These are phyloP conservation scores for Mycteria americana DNA, from an alignment of 2,797 vertebrate species.

Conservation along the genomic window DNA sequence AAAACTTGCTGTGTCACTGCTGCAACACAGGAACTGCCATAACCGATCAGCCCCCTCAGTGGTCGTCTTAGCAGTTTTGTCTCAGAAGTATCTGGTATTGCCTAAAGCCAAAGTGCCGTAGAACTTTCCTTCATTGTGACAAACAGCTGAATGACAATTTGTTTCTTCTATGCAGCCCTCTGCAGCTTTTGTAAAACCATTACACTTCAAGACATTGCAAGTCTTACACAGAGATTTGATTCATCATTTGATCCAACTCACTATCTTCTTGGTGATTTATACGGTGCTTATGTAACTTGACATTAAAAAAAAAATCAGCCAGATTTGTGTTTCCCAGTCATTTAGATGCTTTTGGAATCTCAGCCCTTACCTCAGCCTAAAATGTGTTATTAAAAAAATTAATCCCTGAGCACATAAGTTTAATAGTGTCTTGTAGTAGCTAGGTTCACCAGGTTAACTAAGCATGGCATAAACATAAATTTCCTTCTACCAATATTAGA, in stretches of 20 bases:
- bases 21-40: conserved; percentile 60
- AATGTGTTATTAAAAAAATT: not conserved
- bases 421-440: not conserved
- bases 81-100: conserved; percentile 16
- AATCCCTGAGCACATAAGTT: not conserved
- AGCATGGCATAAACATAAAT: not conserved
- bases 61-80: conserved; percentile 2
- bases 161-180: not conserved
- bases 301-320: not conserved
- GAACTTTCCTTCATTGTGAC: not conserved
- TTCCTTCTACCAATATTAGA: not conserved
- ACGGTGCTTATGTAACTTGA: not conserved
- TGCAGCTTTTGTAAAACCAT: not conserved
- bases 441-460: not conserved
- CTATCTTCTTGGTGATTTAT: not conserved
- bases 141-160: not conserved
- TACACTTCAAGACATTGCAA: not conserved
- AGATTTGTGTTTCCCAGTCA: not conserved
- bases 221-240: not conserved
- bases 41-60: conserved; percentile 46
- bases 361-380: not conserved
- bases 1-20: conserved; percentile 32
- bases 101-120: not conserved
- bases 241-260: not conserved
- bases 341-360: not conserved